These are phyloP conservation scores for Tetrax tetrax DNA, from an alignment of 2,113 vertebrate species.

Conservation along the genomic window DNA sequence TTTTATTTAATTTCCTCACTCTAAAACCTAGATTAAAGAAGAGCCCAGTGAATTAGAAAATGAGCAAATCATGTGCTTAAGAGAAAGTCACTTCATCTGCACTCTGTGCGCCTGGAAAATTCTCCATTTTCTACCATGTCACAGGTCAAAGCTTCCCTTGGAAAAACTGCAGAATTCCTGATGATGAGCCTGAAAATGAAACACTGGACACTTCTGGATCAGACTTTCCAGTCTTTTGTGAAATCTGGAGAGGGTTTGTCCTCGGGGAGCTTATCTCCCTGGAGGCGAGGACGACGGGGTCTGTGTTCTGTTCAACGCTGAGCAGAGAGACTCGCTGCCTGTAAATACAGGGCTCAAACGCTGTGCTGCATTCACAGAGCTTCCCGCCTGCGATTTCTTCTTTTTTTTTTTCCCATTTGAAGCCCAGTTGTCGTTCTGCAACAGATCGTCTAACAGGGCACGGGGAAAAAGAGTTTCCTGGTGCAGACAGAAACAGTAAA, in stretches of 20 bases:
- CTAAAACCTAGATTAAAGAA: neutral
- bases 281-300: neutral
- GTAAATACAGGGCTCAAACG: neutral
- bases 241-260: neutral
- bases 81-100: slow-evolving; percentile 25
- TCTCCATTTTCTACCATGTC: neutral
- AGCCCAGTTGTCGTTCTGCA: neutral
- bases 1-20: neutral
- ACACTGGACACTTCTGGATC: accelerated
- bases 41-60: neutral
- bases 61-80: neutral
- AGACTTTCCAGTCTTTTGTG: neutral
- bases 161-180: neutral
- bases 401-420: neutral
- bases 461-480: neutral
- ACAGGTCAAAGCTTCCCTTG: neutral
- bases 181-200: neutral
- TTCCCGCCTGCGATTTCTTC: neutral
- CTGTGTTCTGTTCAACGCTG: neutral
- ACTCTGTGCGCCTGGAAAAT: neutral
- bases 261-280: neutral
- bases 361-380: neutral
- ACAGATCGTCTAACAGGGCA: neutral
- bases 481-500: neutral
- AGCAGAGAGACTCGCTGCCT: too few relatives aligned